Conservation (phyloP, 2,797 vertebrate species). For the Xenopus petersii region DNA sequence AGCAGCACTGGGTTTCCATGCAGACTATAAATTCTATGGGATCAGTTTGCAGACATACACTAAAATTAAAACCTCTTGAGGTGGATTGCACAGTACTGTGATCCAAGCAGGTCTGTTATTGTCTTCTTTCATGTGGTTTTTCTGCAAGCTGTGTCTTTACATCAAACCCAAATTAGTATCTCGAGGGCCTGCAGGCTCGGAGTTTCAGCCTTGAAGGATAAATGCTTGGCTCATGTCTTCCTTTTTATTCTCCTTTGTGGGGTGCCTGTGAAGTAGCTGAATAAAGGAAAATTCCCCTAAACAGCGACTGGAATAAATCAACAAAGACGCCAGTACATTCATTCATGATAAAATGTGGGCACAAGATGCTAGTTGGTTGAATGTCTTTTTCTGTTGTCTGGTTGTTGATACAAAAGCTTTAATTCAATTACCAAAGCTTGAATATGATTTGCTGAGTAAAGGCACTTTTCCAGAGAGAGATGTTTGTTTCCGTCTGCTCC, state of each 20-base stretch:
- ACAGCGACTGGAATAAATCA: slow-evolving; percentile 33
- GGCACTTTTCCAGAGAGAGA: slow-evolving; percentile 9
- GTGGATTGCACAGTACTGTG: not conserved
- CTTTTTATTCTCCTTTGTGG: slow-evolving; percentile 35
- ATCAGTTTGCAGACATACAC: slow-evolving; percentile 5
- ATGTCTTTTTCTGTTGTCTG: slow-evolving; percentile 7
- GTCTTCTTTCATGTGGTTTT: slow-evolving; percentile 36
- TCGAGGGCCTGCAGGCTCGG: slow-evolving; percentile 14
- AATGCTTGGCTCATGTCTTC: slow-evolving; percentile 22
- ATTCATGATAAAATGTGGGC: slow-evolving; percentile 35
- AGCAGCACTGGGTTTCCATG: not conserved
- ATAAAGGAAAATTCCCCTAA: slow-evolving; percentile 38
- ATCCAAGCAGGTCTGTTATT: slow-evolving; percentile 31
- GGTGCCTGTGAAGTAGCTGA: slow-evolving; percentile 36
- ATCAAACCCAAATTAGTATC: slow-evolving; percentile 40
- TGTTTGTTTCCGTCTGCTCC: slow-evolving; percentile 10
- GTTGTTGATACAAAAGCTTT: slow-evolving; percentile 16
- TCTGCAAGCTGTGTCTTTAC: slow-evolving; percentile 35
- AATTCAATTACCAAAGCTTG: slow-evolving; percentile 17
- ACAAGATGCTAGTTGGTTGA: slow-evolving; percentile 30
- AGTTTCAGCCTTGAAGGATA: slow-evolving; percentile 24
- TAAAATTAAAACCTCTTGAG: slow-evolving; percentile 25
- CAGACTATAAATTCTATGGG: not conserved
- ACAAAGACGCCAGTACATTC: slow-evolving; percentile 35
- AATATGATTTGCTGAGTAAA: slow-evolving; percentile 6